Evolutionary conservation across 2,113 vertebrate genomes (phyloP).

Genomic region (Stictonetta naevosa): DNA sequence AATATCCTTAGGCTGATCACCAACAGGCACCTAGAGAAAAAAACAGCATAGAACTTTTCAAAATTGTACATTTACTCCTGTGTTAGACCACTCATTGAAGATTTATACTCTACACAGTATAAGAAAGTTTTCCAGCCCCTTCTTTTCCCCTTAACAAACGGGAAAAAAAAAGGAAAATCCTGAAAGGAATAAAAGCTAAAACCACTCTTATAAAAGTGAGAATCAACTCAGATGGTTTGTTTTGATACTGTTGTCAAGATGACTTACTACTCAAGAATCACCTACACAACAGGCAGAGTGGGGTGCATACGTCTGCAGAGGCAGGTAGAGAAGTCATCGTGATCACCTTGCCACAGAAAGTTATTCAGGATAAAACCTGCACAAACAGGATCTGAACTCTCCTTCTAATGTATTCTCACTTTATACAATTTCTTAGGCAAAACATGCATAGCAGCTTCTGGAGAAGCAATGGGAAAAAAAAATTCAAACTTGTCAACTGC

Average conservation of each 20-base stretch:
- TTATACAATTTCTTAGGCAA: background rate
- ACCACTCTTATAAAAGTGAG: background rate
- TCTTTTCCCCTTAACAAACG: background rate
- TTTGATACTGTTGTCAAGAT: background rate
- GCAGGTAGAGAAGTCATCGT: background rate
- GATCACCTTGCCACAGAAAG: background rate
- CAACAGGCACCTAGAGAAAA: conserved; percentile 89
- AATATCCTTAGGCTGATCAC: conserved; percentile 97
- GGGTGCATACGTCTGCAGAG: accelerated
- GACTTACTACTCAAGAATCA: background rate
- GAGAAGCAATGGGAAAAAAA: background rate
- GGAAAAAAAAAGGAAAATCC: background rate
- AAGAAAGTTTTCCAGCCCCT: background rate
- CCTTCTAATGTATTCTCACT: background rate
- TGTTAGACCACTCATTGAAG: background rate
- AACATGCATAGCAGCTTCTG: background rate
- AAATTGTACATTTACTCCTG: background rate
- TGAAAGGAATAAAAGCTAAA: background rate
- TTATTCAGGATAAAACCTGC: background rate
- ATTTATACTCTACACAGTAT: background rate
- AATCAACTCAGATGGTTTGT: background rate
- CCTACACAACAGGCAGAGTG: background rate
- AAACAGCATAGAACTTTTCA: background rate
- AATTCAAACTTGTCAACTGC: background rate
- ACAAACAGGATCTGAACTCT: background rate